These are phyloP conservation scores for Agriopis leucophaearia DNA, from an alignment of 2,888 invertebrate species.

Conservation along the genomic window DNA sequence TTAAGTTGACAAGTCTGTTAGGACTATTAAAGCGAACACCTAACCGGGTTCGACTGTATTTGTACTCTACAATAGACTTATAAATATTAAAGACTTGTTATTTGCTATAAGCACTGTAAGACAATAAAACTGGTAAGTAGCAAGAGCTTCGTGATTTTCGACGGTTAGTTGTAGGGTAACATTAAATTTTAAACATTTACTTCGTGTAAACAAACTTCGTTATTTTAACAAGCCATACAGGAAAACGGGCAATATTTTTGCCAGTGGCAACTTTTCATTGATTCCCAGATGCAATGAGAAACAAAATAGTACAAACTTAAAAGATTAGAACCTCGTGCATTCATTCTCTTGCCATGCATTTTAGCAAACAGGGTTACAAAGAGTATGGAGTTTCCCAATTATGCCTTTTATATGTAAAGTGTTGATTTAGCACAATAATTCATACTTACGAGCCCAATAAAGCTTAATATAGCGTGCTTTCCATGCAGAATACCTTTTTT, in stretches of 20 bases:
- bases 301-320: background rate
- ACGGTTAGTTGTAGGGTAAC: background rate
- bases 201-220: background rate
- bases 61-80: background rate
- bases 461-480: constrained; percentile 9
- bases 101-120: background rate
- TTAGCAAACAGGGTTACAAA: background rate
- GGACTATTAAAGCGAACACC: background rate
- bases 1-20: too few relatives aligned
- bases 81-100: background rate
- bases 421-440: constrained; percentile 1
- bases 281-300: constrained; percentile 5
- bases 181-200: background rate
- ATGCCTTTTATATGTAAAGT: background rate
- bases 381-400: background rate
- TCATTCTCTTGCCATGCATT: constrained; percentile 19
- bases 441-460: background rate
- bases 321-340: constrained; percentile 14
- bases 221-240: background rate
- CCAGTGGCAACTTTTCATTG: background rate
- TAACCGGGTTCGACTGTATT: background rate
- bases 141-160: background rate
- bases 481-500: constrained; percentile 8
- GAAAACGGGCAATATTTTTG: background rate
- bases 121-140: background rate